A percentile compares a stretch with the other conserved stretches of the same genome.
phyloP scores from a whole-genome alignment of 2,113 vertebrate genomes.

The Leiothrix lutea region DNA sequence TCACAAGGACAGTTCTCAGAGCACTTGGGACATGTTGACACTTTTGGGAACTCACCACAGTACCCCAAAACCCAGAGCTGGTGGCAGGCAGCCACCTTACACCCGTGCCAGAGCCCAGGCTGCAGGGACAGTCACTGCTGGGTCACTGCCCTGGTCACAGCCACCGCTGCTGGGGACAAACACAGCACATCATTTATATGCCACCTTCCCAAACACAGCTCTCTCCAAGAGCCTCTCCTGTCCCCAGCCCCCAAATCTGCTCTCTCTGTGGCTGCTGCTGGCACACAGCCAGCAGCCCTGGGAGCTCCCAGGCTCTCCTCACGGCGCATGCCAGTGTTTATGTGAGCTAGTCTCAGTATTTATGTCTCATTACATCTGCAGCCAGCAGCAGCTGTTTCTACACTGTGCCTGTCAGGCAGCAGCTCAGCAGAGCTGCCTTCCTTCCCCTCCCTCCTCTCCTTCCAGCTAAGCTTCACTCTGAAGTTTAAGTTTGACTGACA shows the following conservation, averaged over 20 bases:
- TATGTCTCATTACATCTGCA: slow-evolving; percentile 44
- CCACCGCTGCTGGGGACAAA: too few relatives aligned
- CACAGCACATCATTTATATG: rapidly evolving
- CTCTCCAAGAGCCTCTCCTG: not conserved
- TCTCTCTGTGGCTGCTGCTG: not conserved
- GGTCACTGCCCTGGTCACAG: not conserved
- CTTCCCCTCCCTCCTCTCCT: not conserved
- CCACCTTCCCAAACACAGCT: not conserved
- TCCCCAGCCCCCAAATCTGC: not conserved
- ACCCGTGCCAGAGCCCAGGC: not conserved
- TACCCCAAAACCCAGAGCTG: rapidly evolving
- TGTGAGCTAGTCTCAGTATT: slow-evolving; percentile 45
- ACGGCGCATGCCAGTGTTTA: not conserved
- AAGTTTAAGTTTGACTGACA: not conserved
- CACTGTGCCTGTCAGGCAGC: slow-evolving; percentile 29
- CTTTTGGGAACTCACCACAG: not conserved
- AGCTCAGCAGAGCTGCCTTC: not conserved
- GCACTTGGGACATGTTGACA: rapidly evolving
- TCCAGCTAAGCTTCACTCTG: not conserved
- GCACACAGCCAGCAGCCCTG: not conserved
- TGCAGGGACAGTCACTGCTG: not conserved
- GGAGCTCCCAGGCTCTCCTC: not conserved
- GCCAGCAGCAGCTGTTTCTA: slow-evolving; percentile 57
- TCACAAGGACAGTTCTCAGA: not conserved
- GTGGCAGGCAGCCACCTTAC: not conserved